phyloP scores from a whole-genome alignment of 2,113 vertebrate genomes.

The Columba livia region DNA sequence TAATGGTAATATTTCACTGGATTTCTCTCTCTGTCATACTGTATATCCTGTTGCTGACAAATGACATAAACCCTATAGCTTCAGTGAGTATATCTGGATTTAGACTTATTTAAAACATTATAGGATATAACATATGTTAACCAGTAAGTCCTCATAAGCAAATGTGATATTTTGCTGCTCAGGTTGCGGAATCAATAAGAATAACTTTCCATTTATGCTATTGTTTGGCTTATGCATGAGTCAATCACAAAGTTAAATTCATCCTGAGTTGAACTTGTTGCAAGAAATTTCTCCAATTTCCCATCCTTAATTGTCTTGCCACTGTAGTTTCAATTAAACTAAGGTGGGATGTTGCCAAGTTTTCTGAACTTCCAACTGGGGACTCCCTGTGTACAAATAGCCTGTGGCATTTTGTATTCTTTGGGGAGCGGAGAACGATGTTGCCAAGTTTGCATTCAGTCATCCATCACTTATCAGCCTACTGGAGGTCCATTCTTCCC shows the following conservation, averaged over 20 bases:
- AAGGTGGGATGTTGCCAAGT: slow-evolving; percentile 45
- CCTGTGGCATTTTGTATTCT: slow-evolving; percentile 48
- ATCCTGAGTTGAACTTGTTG: slow-evolving; percentile 1
- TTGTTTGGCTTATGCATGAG: background rate
- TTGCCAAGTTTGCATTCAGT: slow-evolving; percentile 64
- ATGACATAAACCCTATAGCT: background rate
- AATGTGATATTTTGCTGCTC: background rate
- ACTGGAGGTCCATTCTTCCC: slow-evolving; percentile 53
- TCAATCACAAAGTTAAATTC: slow-evolving; percentile 21
- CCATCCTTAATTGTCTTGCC: slow-evolving; percentile 41
- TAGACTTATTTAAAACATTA: background rate
- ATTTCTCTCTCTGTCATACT: background rate
- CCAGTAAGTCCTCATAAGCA: background rate
- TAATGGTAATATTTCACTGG: background rate
- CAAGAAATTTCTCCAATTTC: slow-evolving; percentile 40
- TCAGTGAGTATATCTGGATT: background rate
- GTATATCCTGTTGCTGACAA: background rate
- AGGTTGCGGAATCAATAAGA: background rate
- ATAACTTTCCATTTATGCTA: background rate
- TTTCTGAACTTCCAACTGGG: slow-evolving; percentile 4
- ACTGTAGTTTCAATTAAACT: slow-evolving; percentile 47
- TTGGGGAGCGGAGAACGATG: background rate
- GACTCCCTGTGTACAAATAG: background rate
- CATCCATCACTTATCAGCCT: slow-evolving; percentile 52
- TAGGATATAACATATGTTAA: too few relatives aligned